Base-by-base conservation (phyloP, 2,113 vertebrate genomes). In the Calcarius ornatus region DNA sequence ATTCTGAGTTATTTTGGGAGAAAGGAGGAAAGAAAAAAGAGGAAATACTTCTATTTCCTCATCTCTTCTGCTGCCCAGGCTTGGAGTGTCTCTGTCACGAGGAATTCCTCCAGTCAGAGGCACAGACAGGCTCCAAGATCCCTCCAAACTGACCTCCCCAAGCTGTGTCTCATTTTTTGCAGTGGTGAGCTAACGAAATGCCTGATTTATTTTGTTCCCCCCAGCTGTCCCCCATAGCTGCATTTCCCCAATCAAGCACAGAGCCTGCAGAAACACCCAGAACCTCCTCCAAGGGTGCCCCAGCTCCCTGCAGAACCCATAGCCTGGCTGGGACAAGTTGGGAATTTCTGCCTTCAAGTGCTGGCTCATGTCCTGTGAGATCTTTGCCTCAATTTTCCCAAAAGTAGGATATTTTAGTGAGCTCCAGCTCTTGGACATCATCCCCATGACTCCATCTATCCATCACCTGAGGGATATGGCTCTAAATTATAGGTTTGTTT, bases 21-120 rank as follows among this genome's bases (percentile, higher is more conserved):
- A 57, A 86, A 91, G 71, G 88, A 95, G 81, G 90, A 84, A 92
- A 95, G 87, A 18, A 88, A 92, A 95, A 97, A 91, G 95, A 71
- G 85, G 93, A 96, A 97, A 63, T 35, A 27, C 5, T 71, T 86
- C n/a, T 80, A 3, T 59, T 84, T 90, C 60, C 72, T 96, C 92
- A 68, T 86, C 51, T 75, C 30, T 88, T 50, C 28, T 4, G 20
- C 76, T 90, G 51, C 71, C 79, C 30, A n/a, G 40, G n/a, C 69
- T 72, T 43, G 10, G 61, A 48, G 21, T 48, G 20, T 63, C 54
- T 81, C 71, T 80, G 71, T 86, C 61, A 24, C 1, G 60, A 75
- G 88, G 56, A 70, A 37, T 54, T 93, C 70, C 47, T 92, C 60
- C 2, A 0, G 38, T 35, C 1, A 4, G 56, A 43, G 51, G 20